phyloP scores from a whole-genome alignment of 2,888 invertebrate genomes.

The Ectemnius lituratus region DNA sequence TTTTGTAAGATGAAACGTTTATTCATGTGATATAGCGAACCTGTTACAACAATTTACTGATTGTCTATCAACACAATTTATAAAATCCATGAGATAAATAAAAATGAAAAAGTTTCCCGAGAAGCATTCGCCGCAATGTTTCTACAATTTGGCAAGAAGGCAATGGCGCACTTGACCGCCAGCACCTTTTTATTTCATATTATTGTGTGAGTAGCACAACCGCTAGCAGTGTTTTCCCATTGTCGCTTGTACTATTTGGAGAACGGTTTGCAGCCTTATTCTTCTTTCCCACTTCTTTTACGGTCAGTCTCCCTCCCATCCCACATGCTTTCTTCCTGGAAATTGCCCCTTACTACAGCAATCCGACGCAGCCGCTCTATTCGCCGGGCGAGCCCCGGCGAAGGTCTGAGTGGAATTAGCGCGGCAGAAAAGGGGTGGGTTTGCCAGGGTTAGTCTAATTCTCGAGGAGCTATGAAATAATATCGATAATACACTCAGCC shows the following conservation, averaged over 20 bases:
- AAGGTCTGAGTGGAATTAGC: not conserved
- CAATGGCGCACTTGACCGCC: not conserved
- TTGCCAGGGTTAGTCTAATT: not conserved
- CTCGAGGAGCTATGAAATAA: slow-evolving; percentile 5
- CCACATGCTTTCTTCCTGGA: not conserved
- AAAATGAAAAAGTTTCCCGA: too few relatives aligned
- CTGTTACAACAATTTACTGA: too few relatives aligned
- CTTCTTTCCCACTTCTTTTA: not conserved
- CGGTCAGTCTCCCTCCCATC: not conserved
- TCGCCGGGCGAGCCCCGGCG: slow-evolving; percentile 6
- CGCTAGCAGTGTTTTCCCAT: not conserved
- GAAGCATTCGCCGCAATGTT: not conserved
- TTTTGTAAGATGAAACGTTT: too few relatives aligned
- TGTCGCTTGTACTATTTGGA: not conserved
- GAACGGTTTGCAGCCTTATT: slow-evolving; percentile 1
- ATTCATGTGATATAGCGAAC: too few relatives aligned
- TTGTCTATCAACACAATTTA: too few relatives aligned
- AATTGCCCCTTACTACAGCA: not conserved
- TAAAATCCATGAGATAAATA: too few relatives aligned
- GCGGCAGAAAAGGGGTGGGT: not conserved
- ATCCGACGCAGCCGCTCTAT: not conserved
- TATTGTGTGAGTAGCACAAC: not conserved
- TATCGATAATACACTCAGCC: not conserved
- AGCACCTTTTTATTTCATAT: not conserved
- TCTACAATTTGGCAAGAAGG: too few relatives aligned